Evolutionary conservation across 2,888 invertebrate species (phyloP), one percentile per base, ranked within the genome.

Genomic region (Pyrrhopygopsis socrates): DNA sequence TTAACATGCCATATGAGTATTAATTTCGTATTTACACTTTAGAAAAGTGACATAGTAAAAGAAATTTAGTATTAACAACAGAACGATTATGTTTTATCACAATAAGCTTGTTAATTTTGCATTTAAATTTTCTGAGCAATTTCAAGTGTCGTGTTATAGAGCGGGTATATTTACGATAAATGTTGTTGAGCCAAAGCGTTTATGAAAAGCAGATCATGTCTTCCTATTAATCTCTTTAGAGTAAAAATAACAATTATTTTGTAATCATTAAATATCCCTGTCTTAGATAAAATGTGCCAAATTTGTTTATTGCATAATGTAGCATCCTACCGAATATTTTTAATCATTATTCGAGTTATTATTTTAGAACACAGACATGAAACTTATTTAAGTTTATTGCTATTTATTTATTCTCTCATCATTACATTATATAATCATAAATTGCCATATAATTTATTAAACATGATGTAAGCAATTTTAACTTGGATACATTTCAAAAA

Each of bases 121-220:
- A 8, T 29, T 18, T 63, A n/a, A 9, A 70, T 45, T n/a, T n/a
- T n/a, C n/a, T n/a, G n/a, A n/a, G n/a, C n/a, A n/a, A n/a, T 70
- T 34, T 71, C 45, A 63, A 27, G 73, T 80, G 50, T 34, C 80
- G 74, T 74, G 80, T 74, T 81, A 38, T n/a, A 30, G 29, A 73
- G 74, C 74, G 80, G 79, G 13, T 73, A 38, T 81, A 75, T 68
- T 30, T 80, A 74, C 45, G 67, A 70, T 80, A 83, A 78, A 79
- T 58, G 54, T 22, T 94, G 90, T 94, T 95, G 93, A 94, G 95
- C 94, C 95, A 95, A 95, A 95, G 94, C 94, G 91, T 94, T 93
- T 95, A 94, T 94, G 96, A 95, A 95, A 95, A 96, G 92, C 96
- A 96, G 96, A 97, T 96, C 96, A 96, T 95, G 97, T 97, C 97